phyloP scores from a whole-genome alignment of 2,113 vertebrate species.

The Campylomormyrus numenius region DNA sequence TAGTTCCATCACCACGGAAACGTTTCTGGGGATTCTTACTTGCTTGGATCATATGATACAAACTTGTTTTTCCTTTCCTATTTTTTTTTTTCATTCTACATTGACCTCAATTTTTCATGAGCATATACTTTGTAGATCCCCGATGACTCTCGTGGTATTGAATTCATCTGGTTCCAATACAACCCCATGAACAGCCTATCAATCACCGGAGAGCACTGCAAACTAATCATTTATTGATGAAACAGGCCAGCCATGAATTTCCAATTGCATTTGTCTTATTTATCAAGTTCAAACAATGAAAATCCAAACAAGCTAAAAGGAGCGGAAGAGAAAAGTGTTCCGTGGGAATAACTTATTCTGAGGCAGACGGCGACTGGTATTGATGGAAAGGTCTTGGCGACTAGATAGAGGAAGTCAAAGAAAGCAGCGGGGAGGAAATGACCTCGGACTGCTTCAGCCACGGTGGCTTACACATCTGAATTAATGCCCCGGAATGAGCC shows the following conservation, averaged over 20 bases:
- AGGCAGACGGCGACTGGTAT: constrained; percentile 55
- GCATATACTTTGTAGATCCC: constrained; percentile 61
- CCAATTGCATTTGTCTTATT: constrained; percentile 69
- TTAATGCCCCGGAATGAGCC: constrained; percentile 62
- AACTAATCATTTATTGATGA: constrained; percentile 76
- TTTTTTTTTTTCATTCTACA: constrained; percentile 43
- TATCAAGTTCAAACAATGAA: constrained; percentile 73
- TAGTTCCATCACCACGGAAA: neutral
- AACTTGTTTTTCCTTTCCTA: constrained; percentile 40
- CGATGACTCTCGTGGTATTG: constrained; percentile 57
- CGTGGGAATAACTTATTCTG: constrained; percentile 61
- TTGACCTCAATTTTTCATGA: constrained; percentile 68
- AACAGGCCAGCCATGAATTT: constrained; percentile 65
- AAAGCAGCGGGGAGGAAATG: constrained; percentile 26
- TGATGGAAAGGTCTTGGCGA: constrained; percentile 50
- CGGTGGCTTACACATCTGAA: constrained; percentile 63
- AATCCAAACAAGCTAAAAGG: constrained; percentile 69
- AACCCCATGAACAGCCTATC: constrained; percentile 61
- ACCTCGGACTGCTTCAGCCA: constrained; percentile 59
- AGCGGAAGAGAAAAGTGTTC: constrained; percentile 49
- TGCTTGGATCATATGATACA: constrained; percentile 7
- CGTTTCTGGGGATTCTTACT: neutral
- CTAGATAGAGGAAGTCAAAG: constrained; percentile 30
- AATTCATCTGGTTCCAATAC: constrained; percentile 72
- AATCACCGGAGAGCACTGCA: constrained; percentile 64